Conservation (phyloP, 2,888 invertebrate genomes). For the Ormyrus thymus region DNA sequence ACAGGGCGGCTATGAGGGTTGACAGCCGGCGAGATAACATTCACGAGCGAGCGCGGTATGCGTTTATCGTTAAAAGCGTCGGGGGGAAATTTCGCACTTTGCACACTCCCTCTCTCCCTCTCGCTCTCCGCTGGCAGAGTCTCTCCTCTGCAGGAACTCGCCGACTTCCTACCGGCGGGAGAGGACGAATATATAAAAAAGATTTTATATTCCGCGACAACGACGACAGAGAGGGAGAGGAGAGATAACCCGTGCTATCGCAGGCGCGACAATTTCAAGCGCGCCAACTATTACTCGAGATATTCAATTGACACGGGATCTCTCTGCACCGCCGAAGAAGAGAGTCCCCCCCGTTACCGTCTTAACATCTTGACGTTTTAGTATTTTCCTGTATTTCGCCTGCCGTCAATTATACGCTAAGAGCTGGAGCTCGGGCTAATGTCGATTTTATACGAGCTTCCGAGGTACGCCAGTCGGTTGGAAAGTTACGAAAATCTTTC, state of each 20-base stretch:
- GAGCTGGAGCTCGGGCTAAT: too few species aligned
- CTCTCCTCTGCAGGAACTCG: conserved; percentile 7
- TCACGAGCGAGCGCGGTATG: conserved; percentile 54
- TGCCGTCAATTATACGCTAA: too few species aligned
- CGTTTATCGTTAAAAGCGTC: conserved; percentile 66
- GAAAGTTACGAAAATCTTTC: too few species aligned
- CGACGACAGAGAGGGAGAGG: too few species aligned
- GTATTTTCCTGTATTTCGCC: background rate
- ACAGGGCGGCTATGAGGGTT: conserved; percentile 60
- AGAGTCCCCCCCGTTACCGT: background rate
- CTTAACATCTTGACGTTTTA: conserved; percentile 10
- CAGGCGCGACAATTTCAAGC: conserved; percentile 26
- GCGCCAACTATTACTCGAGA: conserved; percentile 27
- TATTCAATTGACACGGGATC: conserved; percentile 40
- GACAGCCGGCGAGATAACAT: conserved; percentile 64
- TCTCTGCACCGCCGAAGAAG: background rate
- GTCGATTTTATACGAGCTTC: too few species aligned
- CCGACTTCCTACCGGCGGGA: background rate
- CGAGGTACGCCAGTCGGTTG: too few species aligned
- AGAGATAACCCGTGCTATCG: conserved; percentile 35
- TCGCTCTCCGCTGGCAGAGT: background rate
- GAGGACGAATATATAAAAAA: conserved; percentile 27
- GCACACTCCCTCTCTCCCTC: background rate
- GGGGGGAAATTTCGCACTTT: conserved; percentile 64
- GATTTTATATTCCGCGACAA: conserved; percentile 32